phyloP scores from a whole-genome alignment of 53 echinoderm and acorn worm genomes.

The Paracentrotus lividus region DNA sequence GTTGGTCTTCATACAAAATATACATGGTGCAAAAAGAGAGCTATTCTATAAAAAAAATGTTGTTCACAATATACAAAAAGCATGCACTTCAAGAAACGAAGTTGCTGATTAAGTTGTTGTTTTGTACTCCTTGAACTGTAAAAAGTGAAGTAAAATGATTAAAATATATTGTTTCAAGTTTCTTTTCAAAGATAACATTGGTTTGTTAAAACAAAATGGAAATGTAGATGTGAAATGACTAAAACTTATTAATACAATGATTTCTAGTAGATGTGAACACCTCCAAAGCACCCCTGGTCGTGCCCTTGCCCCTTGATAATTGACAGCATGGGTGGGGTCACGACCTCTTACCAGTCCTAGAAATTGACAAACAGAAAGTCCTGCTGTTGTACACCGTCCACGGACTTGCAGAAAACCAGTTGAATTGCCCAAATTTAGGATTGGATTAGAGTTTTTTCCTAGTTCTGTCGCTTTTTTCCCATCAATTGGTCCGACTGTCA shows the following conservation, averaged over 20 bases:
- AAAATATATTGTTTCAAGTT: too few species aligned
- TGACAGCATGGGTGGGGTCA: slow-evolving; percentile 54
- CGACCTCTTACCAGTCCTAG: slow-evolving; percentile 43
- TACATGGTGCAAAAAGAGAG: too few species aligned
- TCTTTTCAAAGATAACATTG: too few species aligned
- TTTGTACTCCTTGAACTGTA: too few species aligned
- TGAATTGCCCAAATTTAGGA: slow-evolving; percentile 54
- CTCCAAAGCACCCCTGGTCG: slow-evolving; percentile 5
- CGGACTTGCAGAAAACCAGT: background rate
- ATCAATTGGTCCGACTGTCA: background rate
- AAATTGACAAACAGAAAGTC: slow-evolving; percentile 54
- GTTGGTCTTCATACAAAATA: too few species aligned
- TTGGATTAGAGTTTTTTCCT: background rate
- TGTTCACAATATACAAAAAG: too few species aligned
- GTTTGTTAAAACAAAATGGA: background rate
- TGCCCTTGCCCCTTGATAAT: slow-evolving; percentile 39
- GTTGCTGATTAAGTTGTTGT: too few species aligned
- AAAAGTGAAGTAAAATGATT: too few species aligned
- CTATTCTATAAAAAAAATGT: too few species aligned
- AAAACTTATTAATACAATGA: background rate
- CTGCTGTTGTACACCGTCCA: background rate
- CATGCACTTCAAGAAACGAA: too few species aligned
- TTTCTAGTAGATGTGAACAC: background rate
- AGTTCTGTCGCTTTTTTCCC: background rate
- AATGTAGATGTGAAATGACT: too few species aligned